Conservation (phyloP, 2,113 vertebrate species). For the Burhinus bistriatus region DNA sequence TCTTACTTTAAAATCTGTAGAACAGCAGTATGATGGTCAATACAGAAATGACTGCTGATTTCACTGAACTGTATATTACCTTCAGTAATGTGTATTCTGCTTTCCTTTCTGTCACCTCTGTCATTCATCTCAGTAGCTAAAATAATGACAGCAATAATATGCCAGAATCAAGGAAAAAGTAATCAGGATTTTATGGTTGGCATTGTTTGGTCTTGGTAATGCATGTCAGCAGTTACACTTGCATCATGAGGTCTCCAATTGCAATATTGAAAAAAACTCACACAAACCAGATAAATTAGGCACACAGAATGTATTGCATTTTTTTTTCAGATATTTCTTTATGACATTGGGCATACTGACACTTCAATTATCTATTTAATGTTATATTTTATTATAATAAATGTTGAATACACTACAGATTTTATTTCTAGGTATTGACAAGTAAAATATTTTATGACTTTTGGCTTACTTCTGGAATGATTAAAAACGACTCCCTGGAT, state of each 20-base stretch:
- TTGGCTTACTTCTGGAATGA: neutral
- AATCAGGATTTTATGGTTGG: neutral
- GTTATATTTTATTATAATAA: neutral
- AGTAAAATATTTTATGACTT: slow-evolving; percentile 1
- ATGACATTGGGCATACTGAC: neutral
- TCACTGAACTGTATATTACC: neutral
- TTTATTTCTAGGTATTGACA: neutral
- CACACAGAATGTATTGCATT: neutral
- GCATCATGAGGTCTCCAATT: neutral
- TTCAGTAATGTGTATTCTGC: neutral
- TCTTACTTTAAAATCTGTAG: neutral
- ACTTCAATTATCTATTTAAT: neutral
- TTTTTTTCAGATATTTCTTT: neutral
- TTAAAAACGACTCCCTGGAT: neutral
- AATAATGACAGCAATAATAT: neutral
- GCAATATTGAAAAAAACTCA: neutral
- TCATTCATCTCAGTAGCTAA: neutral
- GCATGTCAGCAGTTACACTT: neutral
- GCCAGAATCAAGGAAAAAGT: neutral
- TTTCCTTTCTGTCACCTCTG: neutral
- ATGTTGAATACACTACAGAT: neutral
- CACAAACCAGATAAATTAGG: neutral
- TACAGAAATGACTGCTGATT: neutral
- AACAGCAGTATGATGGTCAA: neutral
- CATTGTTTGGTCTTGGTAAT: neutral